Percentiles rank a stretch among this genome's conserved stretches.
phyloP scores from a whole-genome alignment of 1,140 invertebrate species.

The Trichoplusia ni region DNA sequence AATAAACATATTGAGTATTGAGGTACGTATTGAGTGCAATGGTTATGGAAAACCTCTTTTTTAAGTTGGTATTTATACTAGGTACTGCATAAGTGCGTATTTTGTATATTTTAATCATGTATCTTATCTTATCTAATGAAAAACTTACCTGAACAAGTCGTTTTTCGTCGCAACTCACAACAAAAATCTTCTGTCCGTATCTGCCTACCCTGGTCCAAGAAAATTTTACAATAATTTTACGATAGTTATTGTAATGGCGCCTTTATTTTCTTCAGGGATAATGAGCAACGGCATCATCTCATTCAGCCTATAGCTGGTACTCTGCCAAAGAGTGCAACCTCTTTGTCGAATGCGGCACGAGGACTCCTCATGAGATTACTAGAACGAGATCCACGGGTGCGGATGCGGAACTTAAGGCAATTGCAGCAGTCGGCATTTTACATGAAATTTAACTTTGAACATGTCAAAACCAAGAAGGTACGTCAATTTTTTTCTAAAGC shows the following conservation, averaged over 20 bases:
- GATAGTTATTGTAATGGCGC: not conserved
- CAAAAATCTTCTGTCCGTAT: no score
- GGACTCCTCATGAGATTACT: conserved; percentile 70
- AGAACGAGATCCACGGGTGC: conserved; percentile 64
- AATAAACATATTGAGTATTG: no score
- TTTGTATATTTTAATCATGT: no score
- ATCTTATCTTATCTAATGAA: not conserved
- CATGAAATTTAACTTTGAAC: conserved; percentile 77
- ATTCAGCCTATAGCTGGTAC: conserved; percentile 44
- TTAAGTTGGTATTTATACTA: no score
- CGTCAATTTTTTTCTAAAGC: no score
- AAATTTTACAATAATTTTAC: no score
- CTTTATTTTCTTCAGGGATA: conserved; percentile 15
- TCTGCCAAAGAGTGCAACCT: conserved; percentile 50
- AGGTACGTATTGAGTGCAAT: no score
- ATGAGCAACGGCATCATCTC: not conserved
- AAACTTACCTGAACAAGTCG: no score
- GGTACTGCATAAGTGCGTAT: no score
- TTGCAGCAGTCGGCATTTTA: conserved; percentile 78
- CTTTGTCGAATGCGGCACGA: conserved; percentile 58
- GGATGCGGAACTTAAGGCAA: conserved; percentile 71
- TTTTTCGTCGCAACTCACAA: no score
- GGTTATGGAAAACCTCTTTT: no score
- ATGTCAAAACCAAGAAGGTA: conserved; percentile 74
- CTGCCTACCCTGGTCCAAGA: no score